These are phyloP conservation scores for Gambusia yucatana DNA, from an alignment of 2,797 vertebrate genomes.

Conservation along the genomic window DNA sequence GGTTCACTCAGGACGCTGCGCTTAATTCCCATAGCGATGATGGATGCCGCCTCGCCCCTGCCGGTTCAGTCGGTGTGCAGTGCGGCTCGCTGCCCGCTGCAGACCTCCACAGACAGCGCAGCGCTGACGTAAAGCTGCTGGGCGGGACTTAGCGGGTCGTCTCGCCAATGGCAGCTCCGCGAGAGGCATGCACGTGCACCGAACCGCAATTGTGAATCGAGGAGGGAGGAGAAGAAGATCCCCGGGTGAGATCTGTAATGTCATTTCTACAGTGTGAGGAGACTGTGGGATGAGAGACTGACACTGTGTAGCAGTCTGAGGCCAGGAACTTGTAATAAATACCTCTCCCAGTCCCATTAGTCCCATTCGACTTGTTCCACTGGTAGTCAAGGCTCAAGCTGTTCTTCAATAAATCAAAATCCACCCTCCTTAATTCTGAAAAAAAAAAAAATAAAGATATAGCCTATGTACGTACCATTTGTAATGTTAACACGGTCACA, in stretches of 20 bases:
- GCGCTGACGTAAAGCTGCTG: constrained; percentile 37
- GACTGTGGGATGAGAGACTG: neutral
- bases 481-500: too few species aligned
- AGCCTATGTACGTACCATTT: too few species aligned
- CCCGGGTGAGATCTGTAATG: constrained; percentile 3
- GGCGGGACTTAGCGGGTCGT: constrained; percentile 52
- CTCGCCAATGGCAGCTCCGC: constrained; percentile 45
- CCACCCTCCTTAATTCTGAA: neutral
- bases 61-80: constrained; percentile 51
- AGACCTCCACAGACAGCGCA: constrained; percentile 51
- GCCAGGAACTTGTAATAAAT: neutral
- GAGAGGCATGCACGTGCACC: constrained; percentile 31
- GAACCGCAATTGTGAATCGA: neutral
- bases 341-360: neutral
- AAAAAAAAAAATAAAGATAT: neutral
- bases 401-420: neutral
- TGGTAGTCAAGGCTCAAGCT: neutral
- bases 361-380: neutral
- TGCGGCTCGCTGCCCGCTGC: constrained; percentile 55
- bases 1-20: constrained; percentile 52
- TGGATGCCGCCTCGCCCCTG: constrained; percentile 65
- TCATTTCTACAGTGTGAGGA: neutral
- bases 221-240: constrained; percentile 12
- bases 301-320: neutral
- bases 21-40: constrained; percentile 79